Evolutionary conservation across 2,797 vertebrate genomes (phyloP), one percentile per base, ranked within the genome.

Genomic region (Acipenser ruthenus): DNA sequence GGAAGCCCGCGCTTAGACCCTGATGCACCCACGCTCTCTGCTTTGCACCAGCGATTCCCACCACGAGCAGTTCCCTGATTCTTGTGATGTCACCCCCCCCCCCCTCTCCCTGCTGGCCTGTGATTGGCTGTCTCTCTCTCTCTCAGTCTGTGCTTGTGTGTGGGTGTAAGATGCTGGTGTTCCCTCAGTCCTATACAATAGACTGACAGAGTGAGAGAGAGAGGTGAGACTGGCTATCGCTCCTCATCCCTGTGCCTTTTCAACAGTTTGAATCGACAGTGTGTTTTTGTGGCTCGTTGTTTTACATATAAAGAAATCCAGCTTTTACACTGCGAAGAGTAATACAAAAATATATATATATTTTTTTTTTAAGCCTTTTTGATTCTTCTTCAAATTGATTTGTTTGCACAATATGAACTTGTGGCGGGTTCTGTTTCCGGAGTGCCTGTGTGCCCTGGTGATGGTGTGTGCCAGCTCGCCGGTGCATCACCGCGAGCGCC

Each of bases 101-200:
- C 47, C 60, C 58, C 52, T 53, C 60, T 48, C n/a, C 47, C 47
- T 9, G 50, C 18, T 68, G 47, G 67, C 55, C 59, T 48, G 12
- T 10, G 10, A 50, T 68, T 52, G 58, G 60, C 47, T 68, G 50
- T 55, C 58, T 18, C 64, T 58, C 58, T 60, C 56, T 8, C 15
- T 37, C 47, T n/a, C 23, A 47, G 49, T 60, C 23, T 12, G 51
- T 68, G 47, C 37, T 50, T 50, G 53, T 15, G 60, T 48, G 7
- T 53, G 50, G 13, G 49, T 51, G 59, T 18, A 15, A 9, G 52
- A 5, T 62, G 67, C 51, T 56, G 62, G 51, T 63, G 47, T 15
- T 68, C 18, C 50, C 67, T 68, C 15, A 6, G 65, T 49, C 49
- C 49, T 58, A 12, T 51, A 23, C 49, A 61, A 49, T 10, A 12